Percentiles rank a stretch among this genome's conserved stretches.
phyloP scores from a whole-genome alignment of 2,797 vertebrate genomes.

The Antennarius maculatus region DNA sequence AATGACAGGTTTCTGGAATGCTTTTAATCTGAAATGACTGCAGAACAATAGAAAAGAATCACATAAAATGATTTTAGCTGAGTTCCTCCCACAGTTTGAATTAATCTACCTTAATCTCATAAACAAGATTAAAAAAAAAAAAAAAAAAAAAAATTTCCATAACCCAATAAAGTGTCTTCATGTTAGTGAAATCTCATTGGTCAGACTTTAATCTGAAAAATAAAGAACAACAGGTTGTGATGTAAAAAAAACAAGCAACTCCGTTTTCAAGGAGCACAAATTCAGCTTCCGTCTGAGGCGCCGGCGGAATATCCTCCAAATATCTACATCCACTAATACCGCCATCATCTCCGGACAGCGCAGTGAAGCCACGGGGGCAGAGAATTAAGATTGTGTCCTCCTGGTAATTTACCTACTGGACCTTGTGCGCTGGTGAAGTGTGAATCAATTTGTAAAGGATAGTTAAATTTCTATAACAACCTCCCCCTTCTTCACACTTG shows the following conservation, averaged over 20 bases:
- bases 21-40: too few species aligned
- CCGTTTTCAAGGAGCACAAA: too few species aligned
- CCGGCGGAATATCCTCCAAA: conserved; percentile 25
- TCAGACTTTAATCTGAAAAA: conserved; percentile 9
- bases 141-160: too few species aligned
- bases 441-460: conserved; percentile 88
- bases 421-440: conserved; percentile 83
- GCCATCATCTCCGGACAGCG: conserved; percentile 68
- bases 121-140: too few species aligned
- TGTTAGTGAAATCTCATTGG: too few species aligned
- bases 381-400: conserved; percentile 85
- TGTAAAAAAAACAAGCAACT: not conserved
- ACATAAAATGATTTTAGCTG: too few species aligned
- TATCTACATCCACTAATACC: conserved; percentile 60
- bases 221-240: not conserved
- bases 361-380: conserved; percentile 74
- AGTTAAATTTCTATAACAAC: conserved; percentile 87
- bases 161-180: too few species aligned
- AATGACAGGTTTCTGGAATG: too few species aligned
- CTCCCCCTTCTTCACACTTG: conserved; percentile 84
- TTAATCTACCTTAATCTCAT: too few species aligned
- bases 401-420: conserved; percentile 86
- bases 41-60: too few species aligned
- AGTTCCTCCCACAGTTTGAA: too few species aligned
- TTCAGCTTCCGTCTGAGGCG: not conserved